Percentiles rank a stretch among this genome's conserved stretches.
Evolutionary conservation across 2,797 vertebrate species (phyloP).

Genomic region (Centroberyx gerrardi): DNA sequence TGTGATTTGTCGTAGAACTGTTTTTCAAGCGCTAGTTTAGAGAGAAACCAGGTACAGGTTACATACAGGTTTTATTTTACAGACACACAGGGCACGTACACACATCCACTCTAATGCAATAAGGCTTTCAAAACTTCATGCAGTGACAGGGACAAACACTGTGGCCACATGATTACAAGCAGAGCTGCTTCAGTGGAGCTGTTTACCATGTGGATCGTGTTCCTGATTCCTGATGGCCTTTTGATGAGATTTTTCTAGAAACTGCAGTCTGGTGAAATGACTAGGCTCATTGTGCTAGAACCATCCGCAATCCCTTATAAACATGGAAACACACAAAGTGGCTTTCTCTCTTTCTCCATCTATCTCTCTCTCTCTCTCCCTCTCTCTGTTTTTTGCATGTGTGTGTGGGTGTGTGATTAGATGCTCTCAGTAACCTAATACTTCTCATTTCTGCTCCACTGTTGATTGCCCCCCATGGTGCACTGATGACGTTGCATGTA

Average conservation of each 20-base stretch:
- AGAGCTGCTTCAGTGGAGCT: slow-evolving; percentile 40
- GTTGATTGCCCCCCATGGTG: slow-evolving; percentile 46
- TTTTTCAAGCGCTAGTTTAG: slow-evolving; percentile 10
- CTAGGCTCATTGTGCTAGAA: slow-evolving; percentile 48
- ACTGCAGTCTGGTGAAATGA: slow-evolving; percentile 57
- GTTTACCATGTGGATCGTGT: slow-evolving; percentile 52
- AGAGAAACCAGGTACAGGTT: not conserved
- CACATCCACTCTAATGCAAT: slow-evolving; percentile 37
- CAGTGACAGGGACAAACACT: slow-evolving; percentile 53
- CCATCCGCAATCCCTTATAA: slow-evolving; percentile 42
- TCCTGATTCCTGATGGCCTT: slow-evolving; percentile 66
- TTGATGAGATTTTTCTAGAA: slow-evolving; percentile 65
- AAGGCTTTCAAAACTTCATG: slow-evolving; percentile 56
- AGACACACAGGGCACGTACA: slow-evolving; percentile 34
- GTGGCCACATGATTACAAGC: slow-evolving; percentile 40
- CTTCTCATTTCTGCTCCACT: slow-evolving; percentile 24
- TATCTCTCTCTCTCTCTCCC: slow-evolving; percentile 2
- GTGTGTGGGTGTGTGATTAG: slow-evolving; percentile 29
- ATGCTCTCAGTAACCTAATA: slow-evolving; percentile 49
- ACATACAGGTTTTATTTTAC: slow-evolving; percentile 27
- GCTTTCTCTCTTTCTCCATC: not conserved
- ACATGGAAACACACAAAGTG: slow-evolving; percentile 20
- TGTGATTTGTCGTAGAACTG: slow-evolving; percentile 17
- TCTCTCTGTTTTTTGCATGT: not conserved
- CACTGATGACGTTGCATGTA: slow-evolving; percentile 27